A percentile compares a stretch with the other conserved stretches of the same genome.
Evolutionary conservation across 2,888 invertebrate genomes (phyloP).

Genomic region (Hesperia comma): DNA sequence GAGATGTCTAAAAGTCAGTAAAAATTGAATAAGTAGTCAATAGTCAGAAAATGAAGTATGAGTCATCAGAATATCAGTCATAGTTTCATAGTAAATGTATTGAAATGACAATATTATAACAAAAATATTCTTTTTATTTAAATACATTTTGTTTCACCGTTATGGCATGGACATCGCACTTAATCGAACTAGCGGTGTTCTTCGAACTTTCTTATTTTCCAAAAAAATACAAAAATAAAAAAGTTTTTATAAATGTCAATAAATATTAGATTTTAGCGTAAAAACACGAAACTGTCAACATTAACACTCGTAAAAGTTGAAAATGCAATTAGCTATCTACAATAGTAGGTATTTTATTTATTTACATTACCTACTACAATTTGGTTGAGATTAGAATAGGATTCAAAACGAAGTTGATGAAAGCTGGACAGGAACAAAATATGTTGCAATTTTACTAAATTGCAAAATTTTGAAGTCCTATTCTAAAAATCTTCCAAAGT

Average conservation of each 20-base stretch:
- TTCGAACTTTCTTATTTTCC: conserved; percentile 53
- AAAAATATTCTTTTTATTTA: conserved; percentile 66
- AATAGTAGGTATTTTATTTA: conserved; percentile 35
- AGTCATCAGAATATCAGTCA: conserved; percentile 43
- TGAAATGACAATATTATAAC: conserved; percentile 55
- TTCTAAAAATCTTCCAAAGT: conserved; percentile 48
- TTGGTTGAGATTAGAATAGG: conserved; percentile 42
- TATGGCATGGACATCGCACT: conserved; percentile 77
- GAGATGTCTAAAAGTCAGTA: conserved; percentile 66
- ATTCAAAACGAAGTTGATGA: conserved; percentile 18
- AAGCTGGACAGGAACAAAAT: conserved; percentile 20
- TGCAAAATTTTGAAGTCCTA: conserved; percentile 44
- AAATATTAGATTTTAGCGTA: conserved; percentile 44
- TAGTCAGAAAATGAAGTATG: conserved; percentile 51
- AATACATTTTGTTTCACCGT: conserved; percentile 54
- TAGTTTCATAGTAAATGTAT: conserved; percentile 36
- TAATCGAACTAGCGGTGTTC: conserved; percentile 63
- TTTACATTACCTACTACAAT: conserved; percentile 40
- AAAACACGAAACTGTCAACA: conserved; percentile 37
- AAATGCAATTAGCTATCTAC: conserved; percentile 34
- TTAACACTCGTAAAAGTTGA: conserved; percentile 19
- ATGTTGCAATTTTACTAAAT: conserved; percentile 20
- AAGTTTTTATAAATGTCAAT: conserved; percentile 40
- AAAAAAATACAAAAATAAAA: conserved; percentile 57
- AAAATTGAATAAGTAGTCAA: conserved; percentile 39